phyloP scores from a whole-genome alignment of 1,140 invertebrate species.

The Amyelois transitella region DNA sequence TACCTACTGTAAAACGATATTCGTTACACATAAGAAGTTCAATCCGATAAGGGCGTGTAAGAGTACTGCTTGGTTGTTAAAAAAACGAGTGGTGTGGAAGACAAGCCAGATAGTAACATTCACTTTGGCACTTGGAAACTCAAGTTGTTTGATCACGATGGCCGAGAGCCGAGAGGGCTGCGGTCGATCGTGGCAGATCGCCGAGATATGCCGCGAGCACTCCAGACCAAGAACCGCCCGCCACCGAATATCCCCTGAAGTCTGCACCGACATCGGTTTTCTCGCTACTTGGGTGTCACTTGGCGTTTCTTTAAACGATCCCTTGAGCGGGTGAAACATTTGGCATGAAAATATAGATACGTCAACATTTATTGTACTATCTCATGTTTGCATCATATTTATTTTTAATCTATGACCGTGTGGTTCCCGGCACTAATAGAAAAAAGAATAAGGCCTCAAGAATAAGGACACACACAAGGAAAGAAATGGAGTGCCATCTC shows the following conservation, averaged over 20 bases:
- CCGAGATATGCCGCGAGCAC: slow-evolving; percentile 35
- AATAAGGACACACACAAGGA: not conserved
- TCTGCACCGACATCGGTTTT: slow-evolving; percentile 22
- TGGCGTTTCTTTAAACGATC: slow-evolving; percentile 30
- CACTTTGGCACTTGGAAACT: slow-evolving; percentile 20
- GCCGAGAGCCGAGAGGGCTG: slow-evolving; percentile 17
- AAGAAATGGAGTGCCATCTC: not conserved
- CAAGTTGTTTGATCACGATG: slow-evolving; percentile 32
- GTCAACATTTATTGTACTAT: slow-evolving; percentile 7
- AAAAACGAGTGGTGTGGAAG: too few relatives aligned
- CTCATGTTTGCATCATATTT: slow-evolving; percentile 9
- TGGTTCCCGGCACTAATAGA: not conserved
- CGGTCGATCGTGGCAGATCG: slow-evolving; percentile 36
- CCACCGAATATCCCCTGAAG: slow-evolving; percentile 18
- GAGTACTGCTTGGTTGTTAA: slow-evolving; percentile 12
- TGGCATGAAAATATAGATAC: slow-evolving; percentile 18
- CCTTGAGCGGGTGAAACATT: slow-evolving; percentile 24
- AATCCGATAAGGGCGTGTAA: slow-evolving; percentile 21
- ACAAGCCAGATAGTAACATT: slow-evolving; percentile 26
- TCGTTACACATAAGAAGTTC: slow-evolving; percentile 26
- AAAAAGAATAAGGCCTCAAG: not conserved
- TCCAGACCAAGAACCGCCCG: slow-evolving; percentile 9
- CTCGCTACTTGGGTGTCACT: slow-evolving; percentile 28
- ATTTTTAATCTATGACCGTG: not conserved
- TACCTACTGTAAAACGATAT: slow-evolving; percentile 5